Percentiles rank a stretch among this genome's conserved stretches.
These are phyloP conservation scores for Eucidaris tribuloides DNA, from an alignment of 35 echinoderm and acorn worm genomes.

Conservation along the genomic window DNA sequence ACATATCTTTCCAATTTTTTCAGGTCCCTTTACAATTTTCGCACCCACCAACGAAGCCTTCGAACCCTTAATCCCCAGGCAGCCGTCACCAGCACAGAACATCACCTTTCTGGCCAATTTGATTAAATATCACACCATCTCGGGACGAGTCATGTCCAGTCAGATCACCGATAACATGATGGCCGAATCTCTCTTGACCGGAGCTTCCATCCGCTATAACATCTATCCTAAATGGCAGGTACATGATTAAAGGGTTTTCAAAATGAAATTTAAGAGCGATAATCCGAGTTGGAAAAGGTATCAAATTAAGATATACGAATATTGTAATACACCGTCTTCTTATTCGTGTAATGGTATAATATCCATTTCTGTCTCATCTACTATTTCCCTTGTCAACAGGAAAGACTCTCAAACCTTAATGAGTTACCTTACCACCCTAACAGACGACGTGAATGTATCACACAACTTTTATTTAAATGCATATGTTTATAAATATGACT, in stretches of 20 bases:
- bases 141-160: background rate
- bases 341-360: background rate
- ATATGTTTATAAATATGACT: no score
- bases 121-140: background rate
- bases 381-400: background rate
- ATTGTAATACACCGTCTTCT: background rate
- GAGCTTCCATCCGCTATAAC: background rate
- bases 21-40: conserved; percentile 28
- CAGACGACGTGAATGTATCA: no score
- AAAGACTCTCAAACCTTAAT: background rate
- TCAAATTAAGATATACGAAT: background rate
- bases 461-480: no score
- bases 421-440: no score
- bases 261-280: background rate
- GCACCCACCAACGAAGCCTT: conserved; percentile 24
- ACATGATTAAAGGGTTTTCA: background rate
- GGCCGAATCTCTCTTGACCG: background rate
- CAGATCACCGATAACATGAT: background rate
- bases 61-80: background rate
- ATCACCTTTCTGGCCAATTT: background rate
- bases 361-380: background rate
- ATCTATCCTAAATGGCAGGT: background rate
- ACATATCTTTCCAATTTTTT: background rate
- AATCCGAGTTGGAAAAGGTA: background rate
- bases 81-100: background rate